A percentile compares a stretch with the other conserved stretches of the same genome.
Conservation (phyloP, 35 echinoderm and acorn worm genomes). For the Acanthaster planci region DNA sequence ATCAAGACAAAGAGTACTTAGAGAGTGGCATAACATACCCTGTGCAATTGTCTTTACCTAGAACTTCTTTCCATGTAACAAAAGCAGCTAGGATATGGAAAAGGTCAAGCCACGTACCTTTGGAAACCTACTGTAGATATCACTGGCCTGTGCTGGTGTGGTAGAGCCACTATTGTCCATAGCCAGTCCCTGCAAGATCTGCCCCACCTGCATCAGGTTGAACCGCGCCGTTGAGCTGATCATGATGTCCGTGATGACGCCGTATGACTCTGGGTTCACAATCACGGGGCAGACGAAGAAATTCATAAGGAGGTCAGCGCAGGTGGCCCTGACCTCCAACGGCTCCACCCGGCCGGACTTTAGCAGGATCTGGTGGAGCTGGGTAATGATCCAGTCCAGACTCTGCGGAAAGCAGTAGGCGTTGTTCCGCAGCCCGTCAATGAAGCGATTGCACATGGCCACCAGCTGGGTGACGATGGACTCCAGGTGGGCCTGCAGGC, state of each 20-base stretch:
- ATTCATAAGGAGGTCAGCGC: conserved; percentile 81
- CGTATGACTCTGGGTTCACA: conserved; percentile 86
- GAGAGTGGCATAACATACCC: no score
- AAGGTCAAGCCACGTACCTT: conserved; percentile 50
- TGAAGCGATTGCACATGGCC: conserved; percentile 83
- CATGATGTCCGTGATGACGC: conserved; percentile 89
- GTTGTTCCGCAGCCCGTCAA: conserved; percentile 71
- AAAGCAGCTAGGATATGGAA: no score
- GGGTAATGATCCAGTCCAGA: conserved; percentile 89
- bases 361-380: conserved; percentile 79
- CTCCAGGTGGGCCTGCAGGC: conserved; percentile 67
- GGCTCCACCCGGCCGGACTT: conserved; percentile 66
- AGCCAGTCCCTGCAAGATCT: conserved; percentile 91
- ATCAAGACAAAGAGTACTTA: no score
- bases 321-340: conserved; percentile 74
- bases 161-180: conserved; percentile 17
- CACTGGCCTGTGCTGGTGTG: conserved; percentile 25
- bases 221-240: conserved; percentile 89
- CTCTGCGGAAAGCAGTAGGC: conserved; percentile 94
- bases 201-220: conserved; percentile 96
- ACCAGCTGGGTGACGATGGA: conserved; percentile 65
- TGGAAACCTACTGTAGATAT: conserved; percentile 74
- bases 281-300: conserved; percentile 94
- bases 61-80: no score
- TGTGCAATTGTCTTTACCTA: no score